Conservation (phyloP, 2,888 invertebrate genomes). For the Blera fallax region DNA sequence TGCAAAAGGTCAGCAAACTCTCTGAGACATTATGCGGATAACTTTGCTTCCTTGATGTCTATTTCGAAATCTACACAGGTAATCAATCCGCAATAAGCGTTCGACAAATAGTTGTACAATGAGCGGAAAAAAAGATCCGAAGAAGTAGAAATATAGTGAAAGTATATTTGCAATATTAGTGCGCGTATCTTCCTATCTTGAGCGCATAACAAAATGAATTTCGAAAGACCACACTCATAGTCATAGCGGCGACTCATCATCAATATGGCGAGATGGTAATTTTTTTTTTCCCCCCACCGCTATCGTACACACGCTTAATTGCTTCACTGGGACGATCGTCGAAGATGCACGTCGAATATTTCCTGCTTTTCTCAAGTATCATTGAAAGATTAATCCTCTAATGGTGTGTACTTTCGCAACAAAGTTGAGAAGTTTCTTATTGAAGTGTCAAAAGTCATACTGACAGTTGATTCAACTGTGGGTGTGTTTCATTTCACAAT, state of each 20-base stretch:
- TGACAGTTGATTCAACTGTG: not conserved
- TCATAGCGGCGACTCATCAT: not conserved
- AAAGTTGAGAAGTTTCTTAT: not conserved
- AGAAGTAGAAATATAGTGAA: constrained; percentile 16
- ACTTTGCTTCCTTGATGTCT: constrained; percentile 40
- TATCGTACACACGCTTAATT: constrained; percentile 13
- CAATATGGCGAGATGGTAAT: constrained; percentile 13
- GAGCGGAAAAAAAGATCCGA: constrained; percentile 3
- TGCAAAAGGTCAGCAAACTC: constrained; percentile 49
- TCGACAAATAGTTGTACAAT: constrained; percentile 43
- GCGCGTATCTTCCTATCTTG: constrained; percentile 1
- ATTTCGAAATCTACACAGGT: constrained; percentile 20
- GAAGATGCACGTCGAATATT: constrained; percentile 3
- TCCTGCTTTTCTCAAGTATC: constrained; percentile 21
- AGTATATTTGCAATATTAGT: constrained; percentile 27
- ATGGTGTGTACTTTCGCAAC: not conserved
- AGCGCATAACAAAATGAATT: constrained; percentile 27
- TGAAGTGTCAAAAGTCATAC: not conserved
- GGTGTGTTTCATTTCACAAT: not conserved
- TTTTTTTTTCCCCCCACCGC: not conserved
- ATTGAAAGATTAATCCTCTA: not conserved
- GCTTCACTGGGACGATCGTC: not conserved
- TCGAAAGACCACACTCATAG: not conserved
- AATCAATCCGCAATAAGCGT: constrained; percentile 48
- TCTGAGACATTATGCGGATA: constrained; percentile 19